Percentiles rank a stretch among this genome's conserved stretches.
Conservation (phyloP, 2,113 vertebrate species). For the Tilapia sparmanii region DNA sequence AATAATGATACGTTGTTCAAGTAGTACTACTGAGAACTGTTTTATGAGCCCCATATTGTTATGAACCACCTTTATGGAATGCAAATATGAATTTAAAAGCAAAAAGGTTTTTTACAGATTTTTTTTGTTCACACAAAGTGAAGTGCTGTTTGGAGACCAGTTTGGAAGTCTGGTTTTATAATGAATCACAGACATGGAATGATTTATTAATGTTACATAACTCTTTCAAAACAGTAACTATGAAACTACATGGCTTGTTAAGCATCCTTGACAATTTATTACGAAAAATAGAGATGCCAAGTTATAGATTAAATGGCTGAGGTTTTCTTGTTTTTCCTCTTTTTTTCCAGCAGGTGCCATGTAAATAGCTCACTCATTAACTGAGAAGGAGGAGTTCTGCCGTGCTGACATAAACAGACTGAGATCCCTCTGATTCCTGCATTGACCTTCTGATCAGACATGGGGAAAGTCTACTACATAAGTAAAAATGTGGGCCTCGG, state of each 20-base stretch:
- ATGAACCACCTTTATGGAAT: background rate
- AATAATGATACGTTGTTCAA: background rate
- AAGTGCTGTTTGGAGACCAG: background rate
- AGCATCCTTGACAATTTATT: background rate
- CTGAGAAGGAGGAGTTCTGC: background rate
- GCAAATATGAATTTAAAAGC: background rate
- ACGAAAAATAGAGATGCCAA: background rate
- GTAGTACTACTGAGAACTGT: background rate
- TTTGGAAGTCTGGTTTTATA: background rate
- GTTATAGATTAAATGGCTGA: background rate
- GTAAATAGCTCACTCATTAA: slow-evolving; percentile 47
- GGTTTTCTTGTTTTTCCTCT: background rate
- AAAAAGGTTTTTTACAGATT: fast-evolving
- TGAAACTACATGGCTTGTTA: background rate
- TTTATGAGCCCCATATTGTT: background rate
- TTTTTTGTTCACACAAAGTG: background rate
- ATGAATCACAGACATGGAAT: background rate
- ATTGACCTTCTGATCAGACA: slow-evolving; percentile 40
- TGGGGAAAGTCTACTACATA: slow-evolving; percentile 87
- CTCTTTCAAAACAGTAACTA: background rate
- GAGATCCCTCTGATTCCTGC: background rate
- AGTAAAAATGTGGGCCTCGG: slow-evolving; percentile 75
- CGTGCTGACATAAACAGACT: background rate
- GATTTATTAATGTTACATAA: background rate
- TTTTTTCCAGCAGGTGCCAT: slow-evolving; percentile 11